These are phyloP conservation scores for Chlorocebus sabaeus DNA, from an alignment of 2,113 vertebrate genomes.

Conservation along the genomic window DNA sequence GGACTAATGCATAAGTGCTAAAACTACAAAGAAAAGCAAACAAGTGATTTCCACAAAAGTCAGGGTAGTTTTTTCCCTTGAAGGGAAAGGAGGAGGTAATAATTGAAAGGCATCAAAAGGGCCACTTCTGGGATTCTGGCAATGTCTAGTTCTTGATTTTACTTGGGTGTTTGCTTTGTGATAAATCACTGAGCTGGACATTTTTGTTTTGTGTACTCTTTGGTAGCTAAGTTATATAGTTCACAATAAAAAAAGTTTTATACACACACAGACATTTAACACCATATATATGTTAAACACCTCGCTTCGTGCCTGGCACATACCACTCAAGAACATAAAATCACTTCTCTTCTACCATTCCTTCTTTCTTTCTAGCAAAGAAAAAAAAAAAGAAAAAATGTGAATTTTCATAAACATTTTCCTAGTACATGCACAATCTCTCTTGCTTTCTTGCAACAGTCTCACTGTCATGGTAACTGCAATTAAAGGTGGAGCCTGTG, in stretches of 20 bases:
- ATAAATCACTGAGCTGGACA: background rate
- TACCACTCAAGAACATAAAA: background rate
- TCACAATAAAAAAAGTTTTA: background rate
- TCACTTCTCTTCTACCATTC: background rate
- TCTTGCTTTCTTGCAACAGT: background rate
- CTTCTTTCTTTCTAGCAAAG: background rate
- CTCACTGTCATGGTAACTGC: conserved; percentile 18
- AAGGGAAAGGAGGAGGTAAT: background rate
- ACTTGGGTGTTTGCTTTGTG: background rate
- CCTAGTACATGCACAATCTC: background rate
- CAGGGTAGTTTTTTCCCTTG: background rate
- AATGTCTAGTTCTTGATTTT: background rate
- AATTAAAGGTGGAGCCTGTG: background rate
- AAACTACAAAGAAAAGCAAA: background rate
- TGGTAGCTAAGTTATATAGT: background rate
- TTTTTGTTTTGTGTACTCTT: background rate
- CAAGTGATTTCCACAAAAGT: background rate
- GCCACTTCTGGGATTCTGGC: background rate
- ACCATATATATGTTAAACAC: background rate
- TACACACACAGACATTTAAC: background rate
- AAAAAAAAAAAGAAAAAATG: background rate
- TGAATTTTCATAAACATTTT: conserved; percentile 15
- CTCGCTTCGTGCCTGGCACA: background rate
- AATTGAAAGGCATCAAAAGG: background rate
- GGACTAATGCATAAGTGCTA: background rate